Evolutionary conservation across 2,888 invertebrate genomes (phyloP), one percentile per base, ranked within the genome.

Genomic region (Nebria salina): DNA sequence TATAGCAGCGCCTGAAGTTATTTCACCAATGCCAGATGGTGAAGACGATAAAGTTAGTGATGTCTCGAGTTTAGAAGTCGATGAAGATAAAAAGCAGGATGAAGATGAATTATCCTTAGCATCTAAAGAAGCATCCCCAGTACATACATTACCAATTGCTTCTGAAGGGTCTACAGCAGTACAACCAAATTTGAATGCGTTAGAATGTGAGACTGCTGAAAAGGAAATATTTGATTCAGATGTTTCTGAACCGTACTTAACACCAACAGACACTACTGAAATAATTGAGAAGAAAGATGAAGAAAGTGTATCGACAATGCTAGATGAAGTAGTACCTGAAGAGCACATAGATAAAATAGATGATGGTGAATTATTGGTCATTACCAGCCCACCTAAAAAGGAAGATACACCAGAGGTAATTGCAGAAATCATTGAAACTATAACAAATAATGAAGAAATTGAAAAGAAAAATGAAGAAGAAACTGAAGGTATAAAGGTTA

Each of bases 211-310:
- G 73, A 86, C 90, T 25, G 91, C 87, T 0, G 88, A 87, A 83
- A 90, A 91, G 83, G 93, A 93, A 87, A 90, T 92, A 65, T 91
- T 92, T 82, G 91, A 93, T 75, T 94, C 93, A 83, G 94, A 94
- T 87, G 91, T 92, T 83, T 93, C 93, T 74, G 94, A 94, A 85
- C 90, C 93, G 82, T 94, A 94, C 86, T 88, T 93, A 83, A 94
- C 94, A 75, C 93, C 94, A 26, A 93, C 93, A 66, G 94, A 93
- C 87, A 90, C 91, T 65, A 90, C 91, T 34, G 89, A 89, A 84
- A 77, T 68, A 41, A 85, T 86, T 13, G 85, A 86, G n/a, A 87
- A 86, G 76, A 87, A 86, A 83, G 87, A 87, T 76, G 87, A 88
- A 72, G 85, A 85, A 68, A 73, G 64, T 76, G 77, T 54, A 34